phyloP scores from a whole-genome alignment of 2,888 invertebrate species.

The Trisateles emortualis region DNA sequence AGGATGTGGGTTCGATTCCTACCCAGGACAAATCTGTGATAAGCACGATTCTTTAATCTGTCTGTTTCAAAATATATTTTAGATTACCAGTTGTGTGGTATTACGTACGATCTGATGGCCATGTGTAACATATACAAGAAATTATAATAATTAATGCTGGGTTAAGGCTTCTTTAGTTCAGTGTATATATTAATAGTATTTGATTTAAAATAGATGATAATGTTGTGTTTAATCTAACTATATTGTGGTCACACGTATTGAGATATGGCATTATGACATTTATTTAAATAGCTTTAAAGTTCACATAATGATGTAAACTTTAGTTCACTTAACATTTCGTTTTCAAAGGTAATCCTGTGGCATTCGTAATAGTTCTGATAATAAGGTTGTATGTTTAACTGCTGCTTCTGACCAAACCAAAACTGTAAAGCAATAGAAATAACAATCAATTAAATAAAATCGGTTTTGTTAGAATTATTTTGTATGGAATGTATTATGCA shows the following conservation, averaged over 20 bases:
- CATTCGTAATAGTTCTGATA: constrained; percentile 12
- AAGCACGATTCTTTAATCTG: too few species aligned
- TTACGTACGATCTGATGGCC: too few species aligned
- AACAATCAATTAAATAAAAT: neutral
- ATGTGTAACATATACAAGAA: too few species aligned
- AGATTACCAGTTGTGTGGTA: too few species aligned
- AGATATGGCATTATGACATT: neutral
- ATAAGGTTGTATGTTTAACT: constrained; percentile 20
- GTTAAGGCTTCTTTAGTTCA: too few species aligned
- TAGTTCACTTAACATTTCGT: constrained; percentile 5
- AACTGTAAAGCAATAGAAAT: constrained; percentile 3
- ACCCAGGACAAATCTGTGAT: too few species aligned
- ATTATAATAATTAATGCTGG: too few species aligned
- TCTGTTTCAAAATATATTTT: too few species aligned
- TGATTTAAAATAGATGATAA: too few species aligned
- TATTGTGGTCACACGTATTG: constrained; percentile 9
- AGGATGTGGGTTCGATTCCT: too few species aligned
- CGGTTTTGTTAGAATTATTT: neutral
- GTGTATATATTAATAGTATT: too few species aligned
- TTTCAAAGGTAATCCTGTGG: constrained; percentile 15
- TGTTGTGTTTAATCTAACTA: constrained; percentile 1
- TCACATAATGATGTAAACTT: neutral
- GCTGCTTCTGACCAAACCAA: constrained; percentile 8
- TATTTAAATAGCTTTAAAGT: neutral
- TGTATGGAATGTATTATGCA: constrained; percentile 5